Conservation (phyloP, 2,888 invertebrate genomes). For the Steinernema hermaphroditum region DNA sequence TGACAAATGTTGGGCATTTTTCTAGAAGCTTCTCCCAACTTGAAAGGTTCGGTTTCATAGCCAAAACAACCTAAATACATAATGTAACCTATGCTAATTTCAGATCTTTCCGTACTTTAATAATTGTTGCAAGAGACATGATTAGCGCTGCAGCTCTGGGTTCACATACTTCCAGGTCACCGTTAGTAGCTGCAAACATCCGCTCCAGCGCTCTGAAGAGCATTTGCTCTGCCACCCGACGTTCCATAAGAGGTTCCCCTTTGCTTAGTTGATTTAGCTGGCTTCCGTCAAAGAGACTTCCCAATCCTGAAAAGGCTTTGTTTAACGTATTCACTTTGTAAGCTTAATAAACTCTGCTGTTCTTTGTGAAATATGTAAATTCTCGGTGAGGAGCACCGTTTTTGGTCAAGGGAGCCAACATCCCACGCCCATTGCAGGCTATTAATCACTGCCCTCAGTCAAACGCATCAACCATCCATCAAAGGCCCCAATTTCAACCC, state of each 20-base stretch:
- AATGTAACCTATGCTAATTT: slow-evolving; percentile 12
- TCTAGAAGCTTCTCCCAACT: slow-evolving; percentile 72
- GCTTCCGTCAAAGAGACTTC: slow-evolving; percentile 78
- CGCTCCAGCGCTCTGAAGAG: slow-evolving; percentile 54
- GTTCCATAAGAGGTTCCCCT: slow-evolving; percentile 79
- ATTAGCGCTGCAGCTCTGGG: slow-evolving; percentile 76
- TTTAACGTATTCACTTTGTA: background rate
- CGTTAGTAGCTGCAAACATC: slow-evolving; percentile 43
- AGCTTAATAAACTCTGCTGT: background rate
- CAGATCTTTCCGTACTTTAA: slow-evolving; percentile 77
- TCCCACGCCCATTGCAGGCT: slow-evolving; percentile 17
- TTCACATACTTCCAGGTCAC: slow-evolving; percentile 74
- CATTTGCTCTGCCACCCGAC: slow-evolving; percentile 68
- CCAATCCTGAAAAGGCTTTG: slow-evolving; percentile 73
- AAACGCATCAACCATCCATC: slow-evolving; percentile 26
- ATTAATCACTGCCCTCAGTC: slow-evolving; percentile 27
- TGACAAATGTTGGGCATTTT: slow-evolving; percentile 81
- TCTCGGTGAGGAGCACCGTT: slow-evolving; percentile 16
- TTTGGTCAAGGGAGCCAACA: background rate
- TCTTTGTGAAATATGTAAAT: background rate
- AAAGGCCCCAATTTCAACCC: slow-evolving; percentile 25
- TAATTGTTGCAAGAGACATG: slow-evolving; percentile 80
- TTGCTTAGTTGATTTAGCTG: slow-evolving; percentile 79
- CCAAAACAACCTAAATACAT: slow-evolving; percentile 51
- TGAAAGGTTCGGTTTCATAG: slow-evolving; percentile 55